Percentiles rank a stretch among this genome's conserved stretches.
Conservation (phyloP, 2,797 vertebrate species). For the Limnodromus scolopaceus region DNA sequence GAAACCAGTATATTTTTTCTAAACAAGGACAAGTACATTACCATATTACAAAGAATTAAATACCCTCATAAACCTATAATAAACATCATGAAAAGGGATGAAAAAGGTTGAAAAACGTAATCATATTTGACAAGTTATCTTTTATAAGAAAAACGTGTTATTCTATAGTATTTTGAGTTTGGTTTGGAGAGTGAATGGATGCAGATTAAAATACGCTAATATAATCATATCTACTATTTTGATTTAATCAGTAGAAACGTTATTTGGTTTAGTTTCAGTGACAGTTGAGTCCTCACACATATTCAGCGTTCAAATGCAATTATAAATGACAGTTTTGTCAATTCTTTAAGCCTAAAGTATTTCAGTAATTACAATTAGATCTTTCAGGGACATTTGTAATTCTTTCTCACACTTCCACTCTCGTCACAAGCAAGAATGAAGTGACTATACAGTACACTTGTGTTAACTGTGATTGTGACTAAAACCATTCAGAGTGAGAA, state of each 20-base stretch:
- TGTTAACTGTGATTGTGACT: background rate
- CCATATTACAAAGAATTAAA: background rate
- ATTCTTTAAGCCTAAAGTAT: background rate
- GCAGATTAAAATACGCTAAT: background rate
- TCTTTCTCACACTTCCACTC: background rate
- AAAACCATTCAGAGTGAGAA: background rate
- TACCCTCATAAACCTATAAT: background rate
- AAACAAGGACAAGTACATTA: background rate
- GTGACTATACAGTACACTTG: background rate
- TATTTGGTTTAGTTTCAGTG: background rate
- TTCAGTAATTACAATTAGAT: background rate
- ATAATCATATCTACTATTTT: background rate
- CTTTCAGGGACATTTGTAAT: background rate
- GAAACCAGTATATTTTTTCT: accelerated
- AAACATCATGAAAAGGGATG: accelerated
- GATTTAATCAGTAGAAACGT: background rate
- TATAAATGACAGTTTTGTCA: background rate
- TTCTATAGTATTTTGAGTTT: background rate
- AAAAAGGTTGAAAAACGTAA: accelerated
- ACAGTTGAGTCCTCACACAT: background rate
- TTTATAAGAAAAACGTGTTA: background rate
- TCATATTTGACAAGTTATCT: background rate
- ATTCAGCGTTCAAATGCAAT: background rate
- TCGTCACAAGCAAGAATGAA: background rate
- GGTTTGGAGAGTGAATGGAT: background rate